Percentiles rank a stretch among this genome's conserved stretches.
Conservation (phyloP, 2,113 vertebrate genomes). For the Thalassarche chlororhynchos region DNA sequence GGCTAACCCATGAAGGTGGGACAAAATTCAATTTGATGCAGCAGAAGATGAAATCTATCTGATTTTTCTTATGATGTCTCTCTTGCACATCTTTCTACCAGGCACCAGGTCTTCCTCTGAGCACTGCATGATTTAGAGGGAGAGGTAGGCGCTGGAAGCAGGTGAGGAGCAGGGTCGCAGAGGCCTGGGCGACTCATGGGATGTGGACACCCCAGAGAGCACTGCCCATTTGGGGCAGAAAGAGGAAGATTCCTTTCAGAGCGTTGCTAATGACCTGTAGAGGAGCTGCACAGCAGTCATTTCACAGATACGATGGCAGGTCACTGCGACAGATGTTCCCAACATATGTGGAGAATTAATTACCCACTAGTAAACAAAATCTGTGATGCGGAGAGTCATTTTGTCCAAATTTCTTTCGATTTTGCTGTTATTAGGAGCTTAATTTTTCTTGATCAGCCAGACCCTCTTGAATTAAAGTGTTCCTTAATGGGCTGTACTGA, state of each 20-base stretch:
- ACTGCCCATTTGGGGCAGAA: constrained; percentile 54
- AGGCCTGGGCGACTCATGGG: not conserved
- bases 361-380: constrained; percentile 99
- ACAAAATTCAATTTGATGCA: not conserved
- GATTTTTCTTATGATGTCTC: not conserved
- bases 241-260: constrained; percentile 77
- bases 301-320: constrained; percentile 94
- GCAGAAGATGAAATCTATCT: not conserved
- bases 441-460: constrained; percentile 96
- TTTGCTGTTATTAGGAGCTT: constrained; percentile 90
- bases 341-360: constrained; percentile 99
- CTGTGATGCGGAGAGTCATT: constrained; percentile 94
- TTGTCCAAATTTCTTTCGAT: constrained; percentile 96
- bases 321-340: constrained; percentile 98
- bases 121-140: not conserved
- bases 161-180: not conserved
- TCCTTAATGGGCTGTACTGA: constrained; percentile 77
- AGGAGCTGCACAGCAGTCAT: constrained; percentile 90
- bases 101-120: not conserved
- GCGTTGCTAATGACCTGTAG: constrained; percentile 91
- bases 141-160: not conserved
- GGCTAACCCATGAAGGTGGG: not conserved
- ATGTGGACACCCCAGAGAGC: constrained; percentile 38
- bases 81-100: not conserved
- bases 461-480: constrained; percentile 81